Evolutionary conservation across 2,113 vertebrate species (phyloP).

Genomic region (Sinocyclocheilus grahami): DNA sequence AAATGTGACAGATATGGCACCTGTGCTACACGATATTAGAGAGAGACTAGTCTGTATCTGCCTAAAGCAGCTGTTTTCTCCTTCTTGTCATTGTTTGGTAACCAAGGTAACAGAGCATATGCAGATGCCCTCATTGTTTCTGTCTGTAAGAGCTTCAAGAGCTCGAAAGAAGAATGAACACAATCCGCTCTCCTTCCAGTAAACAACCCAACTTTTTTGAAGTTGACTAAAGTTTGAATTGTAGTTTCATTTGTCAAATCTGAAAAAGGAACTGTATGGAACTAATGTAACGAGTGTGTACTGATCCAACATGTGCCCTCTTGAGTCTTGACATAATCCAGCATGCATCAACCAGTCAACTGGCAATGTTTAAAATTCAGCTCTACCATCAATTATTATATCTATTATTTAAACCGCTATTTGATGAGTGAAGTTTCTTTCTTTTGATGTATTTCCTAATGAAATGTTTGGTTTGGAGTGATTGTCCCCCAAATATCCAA

Average conservation of each 20-base stretch:
- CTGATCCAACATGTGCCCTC: background rate
- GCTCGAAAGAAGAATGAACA: background rate
- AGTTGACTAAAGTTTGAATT: background rate
- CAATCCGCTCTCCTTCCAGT: background rate
- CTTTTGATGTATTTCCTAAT: background rate
- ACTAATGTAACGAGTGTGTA: background rate
- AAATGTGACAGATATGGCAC: slow-evolving; percentile 23
- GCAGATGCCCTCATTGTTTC: slow-evolving; percentile 23
- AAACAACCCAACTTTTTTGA: background rate
- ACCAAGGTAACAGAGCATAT: slow-evolving; percentile 11
- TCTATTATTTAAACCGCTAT: background rate
- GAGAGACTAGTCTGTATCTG: slow-evolving; percentile 4
- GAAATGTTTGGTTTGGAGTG: background rate
- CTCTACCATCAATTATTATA: background rate
- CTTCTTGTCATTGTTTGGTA: background rate
- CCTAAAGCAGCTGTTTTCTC: slow-evolving; percentile 5
- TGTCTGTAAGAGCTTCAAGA: background rate
- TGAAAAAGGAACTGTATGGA: background rate
- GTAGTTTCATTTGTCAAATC: background rate
- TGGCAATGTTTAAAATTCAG: background rate
- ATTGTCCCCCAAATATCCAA: background rate
- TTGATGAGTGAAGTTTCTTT: background rate
- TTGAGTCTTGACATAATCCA: background rate
- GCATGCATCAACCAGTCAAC: background rate
- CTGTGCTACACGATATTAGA: background rate